These are phyloP conservation scores for Erinaceus europaeus DNA, from an alignment of 2,113 vertebrate genomes.

Conservation along the genomic window DNA sequence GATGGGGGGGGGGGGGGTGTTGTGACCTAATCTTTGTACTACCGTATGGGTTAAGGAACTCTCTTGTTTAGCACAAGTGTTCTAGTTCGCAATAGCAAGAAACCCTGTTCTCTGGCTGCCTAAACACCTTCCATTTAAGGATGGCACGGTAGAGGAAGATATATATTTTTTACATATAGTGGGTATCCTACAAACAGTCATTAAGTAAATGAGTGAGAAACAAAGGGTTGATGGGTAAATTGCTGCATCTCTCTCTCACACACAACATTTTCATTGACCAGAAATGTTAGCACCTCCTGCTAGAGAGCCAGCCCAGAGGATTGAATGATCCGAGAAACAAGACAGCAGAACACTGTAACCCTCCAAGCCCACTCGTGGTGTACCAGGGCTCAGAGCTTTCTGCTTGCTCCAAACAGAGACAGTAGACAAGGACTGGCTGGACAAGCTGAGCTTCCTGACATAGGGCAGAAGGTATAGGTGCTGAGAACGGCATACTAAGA, in stretches of 20 bases:
- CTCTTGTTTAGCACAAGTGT: not conserved
- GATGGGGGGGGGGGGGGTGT: too few relatives aligned
- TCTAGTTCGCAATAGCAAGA: slow-evolving; percentile 20
- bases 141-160: not conserved
- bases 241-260: too few relatives aligned
- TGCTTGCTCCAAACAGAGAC: not conserved
- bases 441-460: not conserved
- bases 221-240: not conserved
- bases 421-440: not conserved
- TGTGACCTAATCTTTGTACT: slow-evolving; percentile 8
- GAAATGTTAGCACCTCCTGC: not conserved
- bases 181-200: not conserved
- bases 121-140: not conserved
- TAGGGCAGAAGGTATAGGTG: not conserved
- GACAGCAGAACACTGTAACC: not conserved
- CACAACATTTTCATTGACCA: not conserved
- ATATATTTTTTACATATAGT: not conserved
- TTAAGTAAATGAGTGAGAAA: not conserved
- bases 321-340: not conserved
- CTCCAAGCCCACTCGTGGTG: too few relatives aligned
- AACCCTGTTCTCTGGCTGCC: not conserved
- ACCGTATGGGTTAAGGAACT: not conserved
- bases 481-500: too few relatives aligned
- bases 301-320: not conserved
- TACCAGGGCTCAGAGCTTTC: not conserved